Evolutionary conservation across 2,113 vertebrate genomes (phyloP).

Genomic region (Uria lomvia): DNA sequence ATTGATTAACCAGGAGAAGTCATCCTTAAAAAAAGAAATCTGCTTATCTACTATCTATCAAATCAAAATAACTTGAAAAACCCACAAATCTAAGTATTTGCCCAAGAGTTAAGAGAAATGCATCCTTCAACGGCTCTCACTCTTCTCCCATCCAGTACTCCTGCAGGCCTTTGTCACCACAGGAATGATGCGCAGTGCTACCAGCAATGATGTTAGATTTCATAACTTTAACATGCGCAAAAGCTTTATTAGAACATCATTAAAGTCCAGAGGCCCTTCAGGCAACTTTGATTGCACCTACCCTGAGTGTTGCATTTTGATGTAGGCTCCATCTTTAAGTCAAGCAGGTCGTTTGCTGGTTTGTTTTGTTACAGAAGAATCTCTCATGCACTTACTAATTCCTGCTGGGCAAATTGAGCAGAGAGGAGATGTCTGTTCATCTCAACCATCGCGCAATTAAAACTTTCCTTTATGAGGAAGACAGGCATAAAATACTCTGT

Average conservation of each 20-base stretch:
- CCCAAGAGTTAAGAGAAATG: not conserved
- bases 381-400: not conserved
- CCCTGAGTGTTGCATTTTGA: not conserved
- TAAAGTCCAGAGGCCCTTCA: not conserved
- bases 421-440: not conserved
- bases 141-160: not conserved
- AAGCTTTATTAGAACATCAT: not conserved
- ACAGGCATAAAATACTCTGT: not conserved
- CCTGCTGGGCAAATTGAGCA: not conserved
- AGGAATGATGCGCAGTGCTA: not conserved
- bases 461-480: not conserved
- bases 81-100: not conserved
- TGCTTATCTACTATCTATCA: not conserved
- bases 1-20: not conserved
- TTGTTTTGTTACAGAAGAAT: not conserved
- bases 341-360: not conserved
- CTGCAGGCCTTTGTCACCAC: not conserved
- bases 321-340: not conserved
- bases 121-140: not conserved
- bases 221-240: rapidly evolving
- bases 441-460: not conserved
- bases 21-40: not conserved
- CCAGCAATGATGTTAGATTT: not conserved
- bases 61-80: not conserved
- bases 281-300: not conserved